A percentile compares a stretch with the other conserved stretches of the same genome.
Evolutionary conservation across 2,113 vertebrate genomes (phyloP).

Genomic region (Sinosuthora webbiana): DNA sequence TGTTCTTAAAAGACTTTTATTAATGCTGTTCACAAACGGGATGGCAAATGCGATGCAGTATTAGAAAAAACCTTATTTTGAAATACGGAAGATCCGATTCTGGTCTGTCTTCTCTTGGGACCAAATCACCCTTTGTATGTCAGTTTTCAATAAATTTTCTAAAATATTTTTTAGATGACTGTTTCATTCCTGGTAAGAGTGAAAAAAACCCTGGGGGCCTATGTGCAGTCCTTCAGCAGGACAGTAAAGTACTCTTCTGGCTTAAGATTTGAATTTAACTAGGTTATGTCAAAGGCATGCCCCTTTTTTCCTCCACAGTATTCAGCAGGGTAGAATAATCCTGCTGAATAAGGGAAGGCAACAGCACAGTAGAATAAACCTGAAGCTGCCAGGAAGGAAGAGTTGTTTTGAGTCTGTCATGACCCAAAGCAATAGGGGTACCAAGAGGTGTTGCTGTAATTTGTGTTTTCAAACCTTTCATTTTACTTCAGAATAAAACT

Average conservation of each 20-base stretch:
- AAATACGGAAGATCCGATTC: constrained; percentile 27
- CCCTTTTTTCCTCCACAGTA: not conserved
- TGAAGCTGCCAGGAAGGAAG: not conserved
- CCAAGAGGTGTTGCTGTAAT: not conserved
- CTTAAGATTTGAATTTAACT: not conserved
- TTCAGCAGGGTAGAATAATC: not conserved
- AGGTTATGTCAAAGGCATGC: not conserved
- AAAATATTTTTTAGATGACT: constrained; percentile 46
- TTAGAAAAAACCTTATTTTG: constrained; percentile 59
- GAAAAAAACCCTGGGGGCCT: not conserved
- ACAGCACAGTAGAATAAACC: not conserved
- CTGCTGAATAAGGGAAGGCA: not conserved
- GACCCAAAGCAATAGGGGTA: not conserved
- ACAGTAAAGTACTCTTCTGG: not conserved
- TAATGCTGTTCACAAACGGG: not conserved
- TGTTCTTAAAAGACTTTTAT: not conserved
- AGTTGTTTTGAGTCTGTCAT: not conserved
- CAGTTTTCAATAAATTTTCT: constrained; percentile 77
- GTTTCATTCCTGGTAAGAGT: constrained; percentile 1
- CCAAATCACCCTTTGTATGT: constrained; percentile 70
- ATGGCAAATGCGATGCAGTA: constrained; percentile 3
- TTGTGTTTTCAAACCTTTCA: not conserved
- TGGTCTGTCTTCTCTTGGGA: constrained; percentile 68
- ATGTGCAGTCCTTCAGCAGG: not conserved
- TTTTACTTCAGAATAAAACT: not conserved